These are phyloP conservation scores for Dynastes hyllus DNA, from an alignment of 2,888 invertebrate genomes.

Conservation along the genomic window DNA sequence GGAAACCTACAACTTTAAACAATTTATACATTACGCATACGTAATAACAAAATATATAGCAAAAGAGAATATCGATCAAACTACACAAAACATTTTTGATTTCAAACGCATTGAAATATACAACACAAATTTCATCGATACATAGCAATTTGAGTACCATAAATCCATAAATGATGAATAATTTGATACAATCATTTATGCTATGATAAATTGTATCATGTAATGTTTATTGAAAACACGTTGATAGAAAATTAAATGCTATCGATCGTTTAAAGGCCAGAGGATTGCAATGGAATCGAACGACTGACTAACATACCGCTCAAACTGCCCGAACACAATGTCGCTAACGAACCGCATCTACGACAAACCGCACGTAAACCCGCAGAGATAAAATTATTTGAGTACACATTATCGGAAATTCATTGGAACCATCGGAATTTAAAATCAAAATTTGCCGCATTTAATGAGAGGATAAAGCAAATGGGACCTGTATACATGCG, in stretches of 20 bases:
- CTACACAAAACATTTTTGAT: too few species aligned
- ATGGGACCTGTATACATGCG: background rate
- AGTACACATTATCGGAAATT: constrained; percentile 35
- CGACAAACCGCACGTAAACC: constrained; percentile 38
- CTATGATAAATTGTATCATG: too few species aligned
- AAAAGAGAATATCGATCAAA: too few species aligned
- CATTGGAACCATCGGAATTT: constrained; percentile 1
- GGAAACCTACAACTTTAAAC: too few species aligned
- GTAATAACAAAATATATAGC: too few species aligned
- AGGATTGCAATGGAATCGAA: background rate
- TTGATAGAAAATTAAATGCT: constrained; percentile 23
- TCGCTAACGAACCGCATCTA: constrained; percentile 52
- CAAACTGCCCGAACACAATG: constrained; percentile 48
- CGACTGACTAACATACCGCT: constrained; percentile 22
- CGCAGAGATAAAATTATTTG: constrained; percentile 45
- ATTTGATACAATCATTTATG: too few species aligned
- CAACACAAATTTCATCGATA: too few species aligned
- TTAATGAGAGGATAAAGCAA: constrained; percentile 12
- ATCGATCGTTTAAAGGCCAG: constrained; percentile 1
- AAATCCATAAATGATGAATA: too few species aligned
- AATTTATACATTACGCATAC: too few species aligned
- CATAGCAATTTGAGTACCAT: too few species aligned
- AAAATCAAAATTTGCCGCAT: constrained; percentile 26
- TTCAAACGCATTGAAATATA: too few species aligned
- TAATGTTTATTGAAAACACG: too few species aligned